A percentile compares a stretch with the other conserved stretches of the same genome.
phyloP scores from a whole-genome alignment of 2,797 vertebrate species.

The Lophius americanus region DNA sequence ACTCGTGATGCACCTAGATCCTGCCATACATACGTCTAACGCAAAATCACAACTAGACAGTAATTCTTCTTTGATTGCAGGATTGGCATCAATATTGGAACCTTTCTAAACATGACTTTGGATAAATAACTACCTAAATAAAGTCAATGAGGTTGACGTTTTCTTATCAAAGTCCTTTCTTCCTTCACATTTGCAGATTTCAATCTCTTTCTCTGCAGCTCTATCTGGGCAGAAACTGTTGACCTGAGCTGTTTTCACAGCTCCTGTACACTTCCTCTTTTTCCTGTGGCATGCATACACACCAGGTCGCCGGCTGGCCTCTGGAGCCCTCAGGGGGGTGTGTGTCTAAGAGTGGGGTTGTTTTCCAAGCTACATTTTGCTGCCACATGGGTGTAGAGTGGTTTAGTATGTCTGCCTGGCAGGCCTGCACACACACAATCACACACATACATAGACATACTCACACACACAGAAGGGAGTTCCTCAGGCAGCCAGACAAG shows the following conservation, averaged over 20 bases:
- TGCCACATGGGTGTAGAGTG: slow-evolving; percentile 80
- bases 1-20: neutral
- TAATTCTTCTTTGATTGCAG: neutral
- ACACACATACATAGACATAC: slow-evolving; percentile 46
- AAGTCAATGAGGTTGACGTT: neutral
- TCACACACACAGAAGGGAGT: slow-evolving; percentile 69
- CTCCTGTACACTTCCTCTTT: slow-evolving; percentile 75
- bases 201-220: slow-evolving; percentile 5
- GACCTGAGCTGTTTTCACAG: slow-evolving; percentile 73
- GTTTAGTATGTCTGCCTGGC: slow-evolving; percentile 80
- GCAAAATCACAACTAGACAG: neutral
- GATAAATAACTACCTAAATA: neutral
- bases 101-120: neutral
- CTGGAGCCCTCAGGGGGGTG: slow-evolving; percentile 63
- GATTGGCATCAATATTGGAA: neutral
- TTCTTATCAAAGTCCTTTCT: neutral
- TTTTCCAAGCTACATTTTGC: slow-evolving; percentile 78
- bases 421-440: slow-evolving; percentile 47
- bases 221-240: slow-evolving; percentile 60
- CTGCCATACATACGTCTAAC: too few species aligned
- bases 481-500: slow-evolving; percentile 78
- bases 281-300: slow-evolving; percentile 49
- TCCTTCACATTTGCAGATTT: slow-evolving; percentile 8
- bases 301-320: slow-evolving; percentile 65
- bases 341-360: slow-evolving; percentile 59